A percentile compares a stretch with the other conserved stretches of the same genome.
Conservation (phyloP, 2,888 invertebrate species). For the Fragum fragum region DNA sequence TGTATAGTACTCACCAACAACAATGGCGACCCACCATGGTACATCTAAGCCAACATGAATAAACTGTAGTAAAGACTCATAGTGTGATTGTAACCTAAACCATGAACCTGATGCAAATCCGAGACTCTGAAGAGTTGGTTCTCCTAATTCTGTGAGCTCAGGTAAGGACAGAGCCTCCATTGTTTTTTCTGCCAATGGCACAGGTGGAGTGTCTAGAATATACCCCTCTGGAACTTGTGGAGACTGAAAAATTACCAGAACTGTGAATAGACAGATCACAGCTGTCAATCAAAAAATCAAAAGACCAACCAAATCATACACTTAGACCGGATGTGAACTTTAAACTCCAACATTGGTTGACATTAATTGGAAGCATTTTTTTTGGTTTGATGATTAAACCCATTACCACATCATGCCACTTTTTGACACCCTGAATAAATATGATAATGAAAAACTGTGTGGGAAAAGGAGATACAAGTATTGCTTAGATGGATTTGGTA, state of each 20-base stretch:
- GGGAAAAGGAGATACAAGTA: no score
- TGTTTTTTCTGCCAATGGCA: constrained; percentile 44
- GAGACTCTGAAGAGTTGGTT: constrained; percentile 93
- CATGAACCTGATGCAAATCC: constrained; percentile 94
- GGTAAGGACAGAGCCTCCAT: constrained; percentile 65
- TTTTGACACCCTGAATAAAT: no score
- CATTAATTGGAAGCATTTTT: no score
- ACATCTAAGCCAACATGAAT: constrained; percentile 93
- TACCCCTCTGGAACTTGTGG: constrained; percentile 50
- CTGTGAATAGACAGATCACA: no score
- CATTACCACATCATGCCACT: no score
- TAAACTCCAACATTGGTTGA: no score
- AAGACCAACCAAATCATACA: no score
- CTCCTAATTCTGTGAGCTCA: constrained; percentile 87
- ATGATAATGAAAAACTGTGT: no score
- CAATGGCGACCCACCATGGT: constrained; percentile 94
- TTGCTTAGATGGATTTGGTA: no score
- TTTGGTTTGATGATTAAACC: no score
- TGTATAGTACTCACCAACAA: constrained; percentile 48
- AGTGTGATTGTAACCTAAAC: constrained; percentile 88
- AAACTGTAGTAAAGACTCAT: constrained; percentile 90
- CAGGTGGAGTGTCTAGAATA: constrained; percentile 66
- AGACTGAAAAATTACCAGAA: constrained; percentile 3
- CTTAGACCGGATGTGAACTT: no score
- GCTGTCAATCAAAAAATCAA: no score